These are phyloP conservation scores for Pongo pygmaeus DNA, from an alignment of 2,113 vertebrate species.

Conservation along the genomic window DNA sequence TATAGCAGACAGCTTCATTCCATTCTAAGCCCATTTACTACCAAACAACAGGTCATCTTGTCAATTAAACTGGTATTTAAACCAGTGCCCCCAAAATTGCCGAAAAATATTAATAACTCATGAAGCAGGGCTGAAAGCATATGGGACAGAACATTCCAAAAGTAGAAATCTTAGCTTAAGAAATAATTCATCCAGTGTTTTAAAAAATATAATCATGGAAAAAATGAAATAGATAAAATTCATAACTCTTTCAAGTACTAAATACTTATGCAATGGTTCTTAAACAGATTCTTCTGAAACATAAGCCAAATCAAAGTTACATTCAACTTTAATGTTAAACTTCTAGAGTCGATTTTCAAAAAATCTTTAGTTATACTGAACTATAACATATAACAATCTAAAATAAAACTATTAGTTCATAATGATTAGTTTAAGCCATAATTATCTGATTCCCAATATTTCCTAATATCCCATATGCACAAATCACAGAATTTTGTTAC, in stretches of 20 bases:
- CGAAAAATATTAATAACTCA: neutral
- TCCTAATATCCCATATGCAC: constrained; percentile 17
- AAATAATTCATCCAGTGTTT: constrained; percentile 28
- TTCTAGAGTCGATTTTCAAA: constrained; percentile 20
- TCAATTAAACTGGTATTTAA: neutral
- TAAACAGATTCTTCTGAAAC: neutral
- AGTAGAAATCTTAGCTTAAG: neutral
- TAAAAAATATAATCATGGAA: constrained; percentile 3
- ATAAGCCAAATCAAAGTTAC: neutral
- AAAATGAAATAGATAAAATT: constrained; percentile 27
- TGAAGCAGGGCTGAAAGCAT: neutral
- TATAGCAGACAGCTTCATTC: neutral
- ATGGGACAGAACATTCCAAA: constrained; percentile 8
- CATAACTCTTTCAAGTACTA: neutral
- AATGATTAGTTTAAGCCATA: constrained; percentile 26
- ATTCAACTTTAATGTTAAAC: constrained; percentile 32
- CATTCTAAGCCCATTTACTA: neutral
- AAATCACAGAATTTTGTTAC: constrained; percentile 25
- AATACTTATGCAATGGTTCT: constrained; percentile 1
- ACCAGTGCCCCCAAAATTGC: neutral
- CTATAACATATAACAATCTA: neutral
- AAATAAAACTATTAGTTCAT: constrained; percentile 33
- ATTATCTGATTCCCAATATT: constrained; percentile 36
- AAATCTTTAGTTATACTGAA: neutral
- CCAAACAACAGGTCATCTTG: neutral